Conservation (phyloP, 2,888 invertebrate species). For the Sesia bembeciformis region DNA sequence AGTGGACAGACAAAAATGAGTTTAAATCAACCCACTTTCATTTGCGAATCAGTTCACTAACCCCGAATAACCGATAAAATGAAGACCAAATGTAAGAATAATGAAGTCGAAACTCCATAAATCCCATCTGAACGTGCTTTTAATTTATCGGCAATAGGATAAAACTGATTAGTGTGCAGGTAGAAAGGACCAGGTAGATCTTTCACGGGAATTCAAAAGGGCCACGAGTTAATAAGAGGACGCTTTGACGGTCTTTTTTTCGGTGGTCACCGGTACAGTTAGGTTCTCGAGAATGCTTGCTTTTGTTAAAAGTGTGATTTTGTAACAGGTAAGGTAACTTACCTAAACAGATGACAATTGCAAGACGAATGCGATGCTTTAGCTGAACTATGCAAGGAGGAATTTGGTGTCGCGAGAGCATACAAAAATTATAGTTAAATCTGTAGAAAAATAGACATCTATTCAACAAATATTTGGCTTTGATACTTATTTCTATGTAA, state of each 20-base stretch:
- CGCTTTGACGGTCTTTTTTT: conserved; percentile 35
- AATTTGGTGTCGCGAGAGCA: too few relatives aligned
- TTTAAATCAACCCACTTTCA: background rate
- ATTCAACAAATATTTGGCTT: too few relatives aligned
- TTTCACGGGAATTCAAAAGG: conserved; percentile 45
- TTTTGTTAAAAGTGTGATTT: conserved; percentile 44
- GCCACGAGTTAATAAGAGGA: conserved; percentile 24
- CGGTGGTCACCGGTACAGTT: conserved; percentile 61
- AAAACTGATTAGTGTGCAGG: conserved; percentile 53
- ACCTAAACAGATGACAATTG: background rate
- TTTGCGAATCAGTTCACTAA: background rate
- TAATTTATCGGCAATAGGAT: conserved; percentile 58
- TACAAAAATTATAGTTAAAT: too few relatives aligned
- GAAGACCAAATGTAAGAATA: conserved; percentile 41
- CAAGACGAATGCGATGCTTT: too few relatives aligned
- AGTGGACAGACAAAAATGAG: too few relatives aligned
- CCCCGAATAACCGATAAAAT: conserved; percentile 24
- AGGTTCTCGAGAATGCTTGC: conserved; percentile 23
- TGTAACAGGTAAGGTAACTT: conserved; percentile 15
- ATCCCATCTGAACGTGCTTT: conserved; percentile 37
- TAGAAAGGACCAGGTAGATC: conserved; percentile 50
- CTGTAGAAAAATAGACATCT: too few relatives aligned
- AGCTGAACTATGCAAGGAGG: too few relatives aligned
- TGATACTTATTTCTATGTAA: too few relatives aligned
- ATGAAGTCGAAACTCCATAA: conserved; percentile 44